Evolutionary conservation across 2,888 invertebrate species (phyloP).

Genomic region (Nomada flava): DNA sequence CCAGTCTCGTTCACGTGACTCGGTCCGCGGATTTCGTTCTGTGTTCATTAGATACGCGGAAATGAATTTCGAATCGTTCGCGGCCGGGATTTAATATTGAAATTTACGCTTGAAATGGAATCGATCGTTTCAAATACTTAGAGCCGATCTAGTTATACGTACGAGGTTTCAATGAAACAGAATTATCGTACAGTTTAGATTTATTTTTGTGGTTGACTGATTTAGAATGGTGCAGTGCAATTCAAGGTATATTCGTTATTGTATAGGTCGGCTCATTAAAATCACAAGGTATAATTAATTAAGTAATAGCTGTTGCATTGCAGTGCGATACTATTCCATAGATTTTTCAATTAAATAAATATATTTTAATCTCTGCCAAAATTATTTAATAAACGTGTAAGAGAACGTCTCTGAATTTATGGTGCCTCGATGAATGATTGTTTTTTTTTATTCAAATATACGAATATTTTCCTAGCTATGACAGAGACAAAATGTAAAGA

Average conservation of each 20-base stretch:
- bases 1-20: neutral
- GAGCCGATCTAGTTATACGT: no score
- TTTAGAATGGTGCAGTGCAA: no score
- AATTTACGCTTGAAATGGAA: neutral
- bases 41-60: neutral
- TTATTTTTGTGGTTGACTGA: no score
- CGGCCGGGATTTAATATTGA: neutral
- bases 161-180: no score
- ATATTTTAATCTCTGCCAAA: no score
- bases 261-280: no score
- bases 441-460: conserved; percentile 57
- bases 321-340: no score
- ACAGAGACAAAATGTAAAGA: neutral
- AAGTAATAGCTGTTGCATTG: neutral
- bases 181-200: no score
- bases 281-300: neutral
- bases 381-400: no score
- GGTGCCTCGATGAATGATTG: conserved; percentile 41
- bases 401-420: neutral
- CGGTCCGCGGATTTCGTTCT: neutral
- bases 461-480: conserved; percentile 37
- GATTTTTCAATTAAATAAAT: neutral
- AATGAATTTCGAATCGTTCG: neutral
- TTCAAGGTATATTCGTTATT: no score
- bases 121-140: neutral